Evolutionary conservation across 1,140 invertebrate genomes (phyloP), one percentile per base, ranked within the genome.

Genomic region (Drosophila lowei): DNA sequence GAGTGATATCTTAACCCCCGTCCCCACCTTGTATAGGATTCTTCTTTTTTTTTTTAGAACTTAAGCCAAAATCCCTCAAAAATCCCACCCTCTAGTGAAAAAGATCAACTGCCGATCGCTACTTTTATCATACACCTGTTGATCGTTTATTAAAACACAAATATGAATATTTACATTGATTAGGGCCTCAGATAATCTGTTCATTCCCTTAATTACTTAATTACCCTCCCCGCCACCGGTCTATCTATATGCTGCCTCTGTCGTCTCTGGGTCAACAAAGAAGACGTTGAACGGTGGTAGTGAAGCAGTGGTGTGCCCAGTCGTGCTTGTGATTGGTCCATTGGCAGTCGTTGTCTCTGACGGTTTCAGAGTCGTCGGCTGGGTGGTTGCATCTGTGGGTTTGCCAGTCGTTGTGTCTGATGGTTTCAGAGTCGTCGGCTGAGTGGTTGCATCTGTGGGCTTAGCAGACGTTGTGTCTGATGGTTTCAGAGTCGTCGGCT

Each of bases 271-370:
- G 11, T 41, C 9, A 7, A 54, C 50, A 16, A 47, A 41, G 11
- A 72, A 77, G 3, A 71, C 61, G 41, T 72, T 46, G 11, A 77
- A 77, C 2, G 75, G 75, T 8, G 74, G 74, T 1, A 77, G 16
- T 0, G 75, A 61, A 5, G 30, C 30, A 4, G 68, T 71, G 6
- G 66, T 46, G 4, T 8, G 23, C 6, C 25, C 23, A 3, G 54
- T 62, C 2, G n/a, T 48, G 7, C 6, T 46, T 13, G 13, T 9
- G 43, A 25, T 11, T 7, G 55, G 43, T 15, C 21, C 8, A 43
- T n/a, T n/a, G n/a, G n/a, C n/a, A n/a, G n/a, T n/a, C n/a, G n/a
- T n/a, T n/a, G n/a, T n/a, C n/a, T n/a, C n/a, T 23, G 3, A n/a
- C 11, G n/a, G n/a, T n/a, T n/a, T n/a, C n/a, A 18, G 18, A 11